A percentile compares a stretch with the other conserved stretches of the same genome.
Conservation (phyloP, 2,888 invertebrate genomes). For the Ophioninae sp. region DNA sequence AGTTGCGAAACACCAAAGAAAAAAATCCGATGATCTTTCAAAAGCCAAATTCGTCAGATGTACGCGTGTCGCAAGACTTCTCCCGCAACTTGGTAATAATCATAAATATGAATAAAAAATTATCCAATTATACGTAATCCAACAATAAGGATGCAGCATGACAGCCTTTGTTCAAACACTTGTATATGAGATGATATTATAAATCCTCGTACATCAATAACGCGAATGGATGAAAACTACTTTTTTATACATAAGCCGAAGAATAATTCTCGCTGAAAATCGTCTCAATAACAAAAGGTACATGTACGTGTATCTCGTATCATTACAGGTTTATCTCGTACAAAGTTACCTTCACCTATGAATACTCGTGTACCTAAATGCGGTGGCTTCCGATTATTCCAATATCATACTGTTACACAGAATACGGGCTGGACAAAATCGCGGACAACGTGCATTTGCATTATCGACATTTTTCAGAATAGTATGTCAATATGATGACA, state of each 20-base stretch:
- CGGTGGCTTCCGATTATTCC: conserved; percentile 49
- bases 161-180: conserved; percentile 23
- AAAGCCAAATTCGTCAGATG: conserved; percentile 39
- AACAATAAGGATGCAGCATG: conserved; percentile 5
- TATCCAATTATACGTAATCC: conserved; percentile 21
- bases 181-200: conserved; percentile 26
- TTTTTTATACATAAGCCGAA: conserved; percentile 63
- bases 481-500: no score
- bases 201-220: conserved; percentile 32
- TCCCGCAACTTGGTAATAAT: conserved; percentile 34
- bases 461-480: background rate
- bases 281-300: conserved; percentile 28
- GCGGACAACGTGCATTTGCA: conserved; percentile 1
- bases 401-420: conserved; percentile 12
- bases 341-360: conserved; percentile 62
- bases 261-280: conserved; percentile 40
- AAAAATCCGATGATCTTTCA: conserved; percentile 18
- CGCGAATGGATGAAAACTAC: conserved; percentile 62
- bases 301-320: conserved; percentile 38
- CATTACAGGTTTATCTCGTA: conserved; percentile 52
- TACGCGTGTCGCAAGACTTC: conserved; percentile 12
- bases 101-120: conserved; percentile 25
- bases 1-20: background rate
- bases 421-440: background rate
- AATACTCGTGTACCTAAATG: conserved; percentile 65